Evolutionary conservation across 2,113 vertebrate genomes (phyloP).

Genomic region (Pseudorhombus dupliciocellatus): DNA sequence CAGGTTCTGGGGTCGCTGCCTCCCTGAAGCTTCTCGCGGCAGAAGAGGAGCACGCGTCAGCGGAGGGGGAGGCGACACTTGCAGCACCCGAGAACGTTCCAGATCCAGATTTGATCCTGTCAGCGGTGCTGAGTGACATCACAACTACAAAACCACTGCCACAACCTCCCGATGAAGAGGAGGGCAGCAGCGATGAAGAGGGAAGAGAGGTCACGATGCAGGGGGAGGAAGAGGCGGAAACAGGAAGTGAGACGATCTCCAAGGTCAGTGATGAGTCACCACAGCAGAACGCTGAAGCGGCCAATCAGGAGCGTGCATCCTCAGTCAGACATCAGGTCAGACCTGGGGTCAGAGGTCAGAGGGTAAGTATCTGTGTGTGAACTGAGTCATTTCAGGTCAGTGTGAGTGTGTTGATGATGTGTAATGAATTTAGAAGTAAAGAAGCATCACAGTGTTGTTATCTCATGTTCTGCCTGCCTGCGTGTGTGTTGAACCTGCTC

Average conservation of each 20-base stretch:
- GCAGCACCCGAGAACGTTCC: background rate
- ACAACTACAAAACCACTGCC: background rate
- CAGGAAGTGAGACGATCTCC: slow-evolving; percentile 5
- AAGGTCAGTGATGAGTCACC: slow-evolving; percentile 4
- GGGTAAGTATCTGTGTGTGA: too few species aligned
- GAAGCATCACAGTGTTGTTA: slow-evolving; percentile 19
- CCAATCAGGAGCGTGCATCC: slow-evolving; percentile 1
- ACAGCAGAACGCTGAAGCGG: slow-evolving; percentile 14
- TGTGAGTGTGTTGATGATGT: too few species aligned
- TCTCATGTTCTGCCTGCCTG: slow-evolving; percentile 25
- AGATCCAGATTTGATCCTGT: background rate
- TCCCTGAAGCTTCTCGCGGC: background rate
- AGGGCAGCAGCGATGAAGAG: slow-evolving; percentile 18
- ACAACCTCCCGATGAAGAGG: background rate
- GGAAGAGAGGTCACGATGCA: background rate
- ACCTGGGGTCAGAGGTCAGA: slow-evolving; percentile 53
- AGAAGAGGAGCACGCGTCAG: background rate
- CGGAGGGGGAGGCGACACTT: background rate
- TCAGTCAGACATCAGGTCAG: background rate
- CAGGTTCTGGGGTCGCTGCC: background rate
- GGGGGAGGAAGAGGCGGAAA: background rate
- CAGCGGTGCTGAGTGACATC: background rate
- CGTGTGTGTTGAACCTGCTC: too few species aligned
- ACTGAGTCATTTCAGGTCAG: too few species aligned
- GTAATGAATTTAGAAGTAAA: background rate